These are phyloP conservation scores for Dicrurus megarhynchus DNA, from an alignment of 2,113 vertebrate species.

Conservation along the genomic window DNA sequence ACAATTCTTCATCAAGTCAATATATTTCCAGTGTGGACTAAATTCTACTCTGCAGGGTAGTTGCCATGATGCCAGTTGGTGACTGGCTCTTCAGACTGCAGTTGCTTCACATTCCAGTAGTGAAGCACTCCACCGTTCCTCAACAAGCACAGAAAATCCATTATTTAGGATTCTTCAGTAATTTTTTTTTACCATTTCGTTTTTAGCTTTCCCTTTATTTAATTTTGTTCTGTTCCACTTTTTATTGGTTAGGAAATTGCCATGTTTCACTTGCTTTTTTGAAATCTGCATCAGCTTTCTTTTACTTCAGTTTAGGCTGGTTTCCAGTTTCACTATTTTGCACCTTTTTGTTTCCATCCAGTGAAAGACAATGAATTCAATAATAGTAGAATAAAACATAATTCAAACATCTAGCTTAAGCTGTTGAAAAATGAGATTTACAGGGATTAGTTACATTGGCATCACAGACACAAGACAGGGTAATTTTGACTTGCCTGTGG, in stretches of 20 bases:
- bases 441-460: neutral
- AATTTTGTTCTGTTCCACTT: neutral
- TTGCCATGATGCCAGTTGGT: neutral
- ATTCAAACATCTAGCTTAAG: neutral
- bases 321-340: neutral
- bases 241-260: neutral
- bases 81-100: neutral
- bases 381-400: neutral
- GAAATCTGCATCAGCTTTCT: neutral
- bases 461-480: neutral
- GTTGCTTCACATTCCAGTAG: neutral
- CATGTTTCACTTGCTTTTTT: neutral
- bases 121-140: neutral
- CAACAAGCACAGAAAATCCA: neutral
- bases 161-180: neutral
- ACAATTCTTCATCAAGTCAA: neutral
- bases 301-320: neutral
- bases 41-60: neutral
- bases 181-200: neutral
- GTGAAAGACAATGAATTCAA: neutral
- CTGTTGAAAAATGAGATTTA: neutral
- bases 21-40: neutral
- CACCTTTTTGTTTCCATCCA: neutral
- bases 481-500: slow-evolving; percentile 10
- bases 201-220: neutral